Evolutionary conservation across 1,140 invertebrate species (phyloP), one percentile per base, ranked within the genome.

Genomic region (Spodoptera frugiperda): DNA sequence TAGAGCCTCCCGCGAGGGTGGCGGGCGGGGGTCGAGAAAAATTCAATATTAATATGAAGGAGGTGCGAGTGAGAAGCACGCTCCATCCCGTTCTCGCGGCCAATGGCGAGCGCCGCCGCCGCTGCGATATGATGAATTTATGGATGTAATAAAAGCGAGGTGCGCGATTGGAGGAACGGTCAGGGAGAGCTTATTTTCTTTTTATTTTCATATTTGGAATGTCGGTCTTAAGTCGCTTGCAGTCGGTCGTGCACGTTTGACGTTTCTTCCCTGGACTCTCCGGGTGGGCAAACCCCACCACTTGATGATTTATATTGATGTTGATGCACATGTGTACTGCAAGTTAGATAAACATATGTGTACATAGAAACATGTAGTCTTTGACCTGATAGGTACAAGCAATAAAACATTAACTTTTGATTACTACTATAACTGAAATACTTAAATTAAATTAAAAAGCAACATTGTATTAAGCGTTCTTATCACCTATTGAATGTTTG

Each of bases 1-100:
- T 91, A 91, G 88, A 91, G 91, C 91, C 91, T 91, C 91, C 91
- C 91, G 89, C 83, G 89, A 85, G 90, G 92, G 91, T 87, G 91
- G 90, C 84, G 87, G 88, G 87, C 84, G 89, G 91, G 90, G 82
- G 90, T 90, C 91, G 91, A 94, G 92, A 95, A 95, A 95, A 95
- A 95, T 95, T 95, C 94, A 95, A 95, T 95, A 95, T 95, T 95
- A 95, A 95, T 95, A 95, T 95, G 94, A 94, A 95, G 94, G 94
- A 94, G 94, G 94, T 93, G 93, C 88, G 91, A 94, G 92, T 76
- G 92, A 94, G 93, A 93, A 77, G 79, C 85, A 82, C 79, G 79
- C 82, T 89, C 84, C 84, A 86, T 93, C 91, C 88, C 89, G 84
- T 89, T 92, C 84, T 54, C 88, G 87, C 91, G 90, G 90, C 94